A percentile compares a stretch with the other conserved stretches of the same genome.
These are phyloP conservation scores for Sesamia nonagrioides DNA, from an alignment of 1,140 invertebrate species.

Conservation along the genomic window DNA sequence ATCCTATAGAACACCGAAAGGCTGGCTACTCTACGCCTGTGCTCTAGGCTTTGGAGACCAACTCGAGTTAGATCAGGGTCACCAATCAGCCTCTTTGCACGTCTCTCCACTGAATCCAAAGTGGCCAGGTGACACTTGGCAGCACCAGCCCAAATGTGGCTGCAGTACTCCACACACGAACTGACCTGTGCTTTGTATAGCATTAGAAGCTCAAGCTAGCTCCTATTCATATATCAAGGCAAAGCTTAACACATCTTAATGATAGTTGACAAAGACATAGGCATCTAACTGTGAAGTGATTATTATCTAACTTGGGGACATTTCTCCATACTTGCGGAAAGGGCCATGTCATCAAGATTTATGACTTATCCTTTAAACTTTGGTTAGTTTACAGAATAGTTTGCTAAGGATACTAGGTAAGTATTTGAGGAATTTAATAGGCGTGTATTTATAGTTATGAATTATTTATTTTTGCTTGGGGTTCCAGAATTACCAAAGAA, in stretches of 20 bases:
- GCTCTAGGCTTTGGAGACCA: too few relatives aligned
- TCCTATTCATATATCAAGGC: not conserved
- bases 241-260: not conserved
- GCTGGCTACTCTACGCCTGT: too few relatives aligned
- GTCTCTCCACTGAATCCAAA: too few relatives aligned
- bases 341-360: conserved; percentile 45
- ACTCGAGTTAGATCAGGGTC: too few relatives aligned
- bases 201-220: too few relatives aligned
- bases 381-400: conserved; percentile 8
- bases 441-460: conserved; percentile 8
- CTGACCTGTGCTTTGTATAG: too few relatives aligned
- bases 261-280: conserved; percentile 10
- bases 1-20: too few relatives aligned
- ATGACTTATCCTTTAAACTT: conserved; percentile 44
- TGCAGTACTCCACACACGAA: too few relatives aligned
- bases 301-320: conserved; percentile 35
- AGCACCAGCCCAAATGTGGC: too few relatives aligned
- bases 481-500: not conserved
- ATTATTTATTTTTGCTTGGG: not conserved
- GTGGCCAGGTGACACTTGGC: too few relatives aligned
- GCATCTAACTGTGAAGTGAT: conserved; percentile 24
- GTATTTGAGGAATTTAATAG: conserved; percentile 9
- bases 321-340: conserved; percentile 11
- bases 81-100: too few relatives aligned
- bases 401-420: not conserved